phyloP scores from a whole-genome alignment of 2,113 vertebrate genomes.

The Amblyopsis rosae region DNA sequence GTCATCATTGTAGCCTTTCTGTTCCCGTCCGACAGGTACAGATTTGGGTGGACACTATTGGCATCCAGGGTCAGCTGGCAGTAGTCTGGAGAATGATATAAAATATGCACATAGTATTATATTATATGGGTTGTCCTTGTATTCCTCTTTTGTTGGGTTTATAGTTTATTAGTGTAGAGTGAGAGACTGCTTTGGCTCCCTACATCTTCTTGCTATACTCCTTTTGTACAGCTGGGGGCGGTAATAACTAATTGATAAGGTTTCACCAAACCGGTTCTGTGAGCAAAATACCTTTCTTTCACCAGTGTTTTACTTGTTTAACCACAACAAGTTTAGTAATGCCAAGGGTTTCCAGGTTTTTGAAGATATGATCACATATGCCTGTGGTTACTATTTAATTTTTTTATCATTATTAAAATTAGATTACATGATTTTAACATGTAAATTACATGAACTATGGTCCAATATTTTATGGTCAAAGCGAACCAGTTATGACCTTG shows the following conservation, averaged over 20 bases:
- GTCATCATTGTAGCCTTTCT: slow-evolving; percentile 68
- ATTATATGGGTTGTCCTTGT: too few relatives aligned
- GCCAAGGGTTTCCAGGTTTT: not conserved
- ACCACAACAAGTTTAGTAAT: not conserved
- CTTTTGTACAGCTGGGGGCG: not conserved
- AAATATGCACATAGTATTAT: too few relatives aligned
- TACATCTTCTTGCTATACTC: not conserved
- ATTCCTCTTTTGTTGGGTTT: too few relatives aligned
- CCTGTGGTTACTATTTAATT: not conserved
- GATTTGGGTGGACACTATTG: slow-evolving; percentile 70
- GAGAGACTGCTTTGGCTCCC: not conserved
- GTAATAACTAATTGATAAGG: slow-evolving; percentile 15
- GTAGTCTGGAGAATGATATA: slow-evolving; percentile 51
- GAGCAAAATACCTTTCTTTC: slow-evolving; percentile 20
- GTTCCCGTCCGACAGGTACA: slow-evolving; percentile 74
- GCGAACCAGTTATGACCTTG: too few relatives aligned
- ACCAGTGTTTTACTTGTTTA: slow-evolving; percentile 30
- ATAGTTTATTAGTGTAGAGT: too few relatives aligned
- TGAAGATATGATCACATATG: not conserved
- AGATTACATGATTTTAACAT: too few relatives aligned
- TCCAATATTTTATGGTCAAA: too few relatives aligned
- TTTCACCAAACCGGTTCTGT: slow-evolving; percentile 59
- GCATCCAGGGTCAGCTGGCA: slow-evolving; percentile 69
- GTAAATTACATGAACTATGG: too few relatives aligned
- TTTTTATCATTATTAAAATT: too few relatives aligned